Percentiles rank a stretch among this genome's conserved stretches.
phyloP scores from a whole-genome alignment of 2,113 vertebrate genomes.

The Oxyruncus cristatus region DNA sequence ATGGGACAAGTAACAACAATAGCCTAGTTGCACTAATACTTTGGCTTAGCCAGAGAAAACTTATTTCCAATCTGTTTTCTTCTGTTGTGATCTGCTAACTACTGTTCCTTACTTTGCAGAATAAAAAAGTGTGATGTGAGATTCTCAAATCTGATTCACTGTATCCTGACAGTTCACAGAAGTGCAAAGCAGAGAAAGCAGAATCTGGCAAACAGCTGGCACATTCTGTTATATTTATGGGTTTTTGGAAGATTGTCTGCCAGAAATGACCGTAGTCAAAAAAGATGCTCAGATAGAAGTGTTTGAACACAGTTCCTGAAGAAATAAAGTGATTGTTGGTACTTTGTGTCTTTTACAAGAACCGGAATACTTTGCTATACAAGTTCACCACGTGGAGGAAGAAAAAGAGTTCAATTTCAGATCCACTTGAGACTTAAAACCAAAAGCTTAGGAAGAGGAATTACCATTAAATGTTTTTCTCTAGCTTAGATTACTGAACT shows the following conservation, averaged over 20 bases:
- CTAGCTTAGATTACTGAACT: background rate
- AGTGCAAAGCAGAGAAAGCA: background rate
- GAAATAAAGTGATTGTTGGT: background rate
- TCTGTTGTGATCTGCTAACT: background rate
- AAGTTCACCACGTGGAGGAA: background rate
- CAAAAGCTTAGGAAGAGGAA: background rate
- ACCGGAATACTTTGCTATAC: background rate
- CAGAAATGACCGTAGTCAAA: background rate
- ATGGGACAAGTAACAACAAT: background rate
- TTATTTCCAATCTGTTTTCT: background rate
- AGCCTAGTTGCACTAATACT: background rate
- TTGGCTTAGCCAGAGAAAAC: background rate
- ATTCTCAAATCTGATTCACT: background rate
- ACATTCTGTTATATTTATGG: background rate
- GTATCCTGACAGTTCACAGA: background rate
- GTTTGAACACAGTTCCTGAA: background rate
- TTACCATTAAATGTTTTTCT: background rate
- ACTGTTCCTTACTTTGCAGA: background rate
- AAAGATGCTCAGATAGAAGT: background rate
- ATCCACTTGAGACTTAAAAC: background rate
- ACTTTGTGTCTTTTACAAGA: background rate
- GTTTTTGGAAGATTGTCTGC: slow-evolving; percentile 4
- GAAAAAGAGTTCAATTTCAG: background rate
- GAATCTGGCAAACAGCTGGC: slow-evolving; percentile 25
- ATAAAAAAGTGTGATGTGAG: background rate